Evolutionary conservation across 2,797 vertebrate genomes (phyloP), one percentile per base, ranked within the genome.

Genomic region (Geotrypetes seraphini): DNA sequence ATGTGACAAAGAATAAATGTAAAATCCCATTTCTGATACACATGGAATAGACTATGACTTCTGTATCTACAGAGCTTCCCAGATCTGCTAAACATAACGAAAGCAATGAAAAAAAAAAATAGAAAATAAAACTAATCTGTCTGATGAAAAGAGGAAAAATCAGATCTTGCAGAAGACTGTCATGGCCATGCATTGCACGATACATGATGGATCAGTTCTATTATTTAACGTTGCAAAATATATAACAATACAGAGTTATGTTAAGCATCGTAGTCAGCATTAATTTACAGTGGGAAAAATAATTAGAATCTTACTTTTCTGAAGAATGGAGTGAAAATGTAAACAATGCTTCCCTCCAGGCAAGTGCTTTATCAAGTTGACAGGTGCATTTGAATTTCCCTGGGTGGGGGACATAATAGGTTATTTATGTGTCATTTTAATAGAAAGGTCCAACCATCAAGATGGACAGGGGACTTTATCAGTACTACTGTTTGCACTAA

Each of bases 301-400:
- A 96, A 97, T 99, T 97, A 96, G 90, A 95, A 92, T 94, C 87
- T 91, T 90, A 91, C 88, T 93, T 93, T 93, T 89, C 82, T 83
- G 77, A 91, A 88, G 89, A 96, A 88, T 89, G 86, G 87, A 94
- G 88, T 90, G 91, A 96, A 96, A 97, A 95, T 97, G 92, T 99
- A 99, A 99, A 97, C 92, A 97, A 95, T 94, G 89, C 88, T 89
- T 91, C 88, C 92, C 91, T 92, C 84, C 90, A 89, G 93, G 93
- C 91, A 85, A 91, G 91, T 95, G 86, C 91, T 99, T 96, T 84
- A 96, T 96, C 94, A 99, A 91, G 73, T 88, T 97, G 94, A 96
- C 94, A 95, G 92, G 89, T 94, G 86, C 90, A 93, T 97, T 97
- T 97, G 92, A 97, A 96, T 97, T 97, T 94, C 87, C 86, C 85